These are phyloP conservation scores for Lysandra bellargus DNA, from an alignment of 2,888 invertebrate genomes.

Conservation along the genomic window DNA sequence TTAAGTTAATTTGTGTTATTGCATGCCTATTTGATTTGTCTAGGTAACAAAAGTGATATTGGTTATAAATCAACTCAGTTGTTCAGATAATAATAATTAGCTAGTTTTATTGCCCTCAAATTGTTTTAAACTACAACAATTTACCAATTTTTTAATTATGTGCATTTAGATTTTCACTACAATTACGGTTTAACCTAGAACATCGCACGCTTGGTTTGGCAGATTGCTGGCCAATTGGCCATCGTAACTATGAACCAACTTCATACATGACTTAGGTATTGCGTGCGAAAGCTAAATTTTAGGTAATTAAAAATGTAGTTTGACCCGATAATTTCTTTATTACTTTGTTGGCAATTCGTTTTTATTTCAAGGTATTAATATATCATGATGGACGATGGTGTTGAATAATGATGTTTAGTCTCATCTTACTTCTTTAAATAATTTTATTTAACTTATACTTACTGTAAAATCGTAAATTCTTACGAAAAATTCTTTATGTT, in stretches of 20 bases:
- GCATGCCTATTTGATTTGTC: too few species aligned
- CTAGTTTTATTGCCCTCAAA: not conserved
- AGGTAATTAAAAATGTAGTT: not conserved
- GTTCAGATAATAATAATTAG: not conserved
- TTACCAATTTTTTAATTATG: not conserved
- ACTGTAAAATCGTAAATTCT: not conserved
- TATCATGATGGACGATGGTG: too few species aligned
- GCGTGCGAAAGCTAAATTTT: constrained; percentile 54
- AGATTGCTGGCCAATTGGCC: not conserved
- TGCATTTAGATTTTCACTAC: not conserved
- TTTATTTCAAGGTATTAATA: too few species aligned
- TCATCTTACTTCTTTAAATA: too few species aligned
- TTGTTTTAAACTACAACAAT: not conserved
- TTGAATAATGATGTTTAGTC: not conserved
- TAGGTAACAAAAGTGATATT: not conserved
- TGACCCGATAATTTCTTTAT: not conserved
- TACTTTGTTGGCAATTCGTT: not conserved
- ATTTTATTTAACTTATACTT: too few species aligned
- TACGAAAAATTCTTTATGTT: constrained; percentile 37
- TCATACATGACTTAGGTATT: not conserved
- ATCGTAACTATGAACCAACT: constrained; percentile 3
- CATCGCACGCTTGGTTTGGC: constrained; percentile 5
- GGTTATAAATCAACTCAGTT: not conserved
- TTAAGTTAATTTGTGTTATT: too few species aligned
- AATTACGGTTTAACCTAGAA: constrained; percentile 3